These are phyloP conservation scores for Hyperoplus lanceolatus DNA, from an alignment of 2,797 vertebrate genomes.

Conservation along the genomic window DNA sequence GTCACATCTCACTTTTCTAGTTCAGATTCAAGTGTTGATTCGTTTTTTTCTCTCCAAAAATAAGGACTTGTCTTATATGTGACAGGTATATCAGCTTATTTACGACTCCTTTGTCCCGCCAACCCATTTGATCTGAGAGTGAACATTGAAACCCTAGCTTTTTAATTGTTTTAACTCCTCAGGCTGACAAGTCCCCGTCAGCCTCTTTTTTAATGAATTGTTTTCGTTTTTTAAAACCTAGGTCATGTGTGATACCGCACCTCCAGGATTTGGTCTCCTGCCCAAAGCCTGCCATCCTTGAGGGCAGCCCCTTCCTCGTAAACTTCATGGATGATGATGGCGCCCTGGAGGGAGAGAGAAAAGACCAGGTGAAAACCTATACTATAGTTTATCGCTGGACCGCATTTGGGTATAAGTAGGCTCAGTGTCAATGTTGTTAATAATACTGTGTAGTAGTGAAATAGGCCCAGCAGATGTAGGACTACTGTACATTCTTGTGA, in stretches of 20 bases:
- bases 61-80: not conserved
- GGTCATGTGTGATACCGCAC: conserved; percentile 73
- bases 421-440: too few species aligned
- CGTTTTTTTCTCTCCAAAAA: conserved; percentile 7
- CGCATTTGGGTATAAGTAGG: too few species aligned
- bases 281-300: conserved; percentile 97
- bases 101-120: not conserved
- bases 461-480: too few species aligned
- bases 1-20: not conserved
- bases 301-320: conserved; percentile 98
- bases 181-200: conserved; percentile 22
- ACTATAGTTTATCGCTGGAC: too few species aligned
- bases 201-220: not conserved
- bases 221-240: conserved; percentile 14
- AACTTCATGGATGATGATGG: conserved; percentile 98
- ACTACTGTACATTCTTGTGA: too few species aligned
- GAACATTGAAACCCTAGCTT: conserved; percentile 28
- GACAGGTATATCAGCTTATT: not conserved
- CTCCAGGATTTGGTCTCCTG: conserved; percentile 98
- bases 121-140: conserved; percentile 9
- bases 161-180: conserved; percentile 24
- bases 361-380: not conserved
- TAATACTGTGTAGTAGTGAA: too few species aligned
- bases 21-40: not conserved
- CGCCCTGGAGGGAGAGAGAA: conserved; percentile 83